A percentile compares a stretch with the other conserved stretches of the same genome.
Conservation (phyloP, 2,888 invertebrate genomes). For the Sicus ferrugineus region DNA sequence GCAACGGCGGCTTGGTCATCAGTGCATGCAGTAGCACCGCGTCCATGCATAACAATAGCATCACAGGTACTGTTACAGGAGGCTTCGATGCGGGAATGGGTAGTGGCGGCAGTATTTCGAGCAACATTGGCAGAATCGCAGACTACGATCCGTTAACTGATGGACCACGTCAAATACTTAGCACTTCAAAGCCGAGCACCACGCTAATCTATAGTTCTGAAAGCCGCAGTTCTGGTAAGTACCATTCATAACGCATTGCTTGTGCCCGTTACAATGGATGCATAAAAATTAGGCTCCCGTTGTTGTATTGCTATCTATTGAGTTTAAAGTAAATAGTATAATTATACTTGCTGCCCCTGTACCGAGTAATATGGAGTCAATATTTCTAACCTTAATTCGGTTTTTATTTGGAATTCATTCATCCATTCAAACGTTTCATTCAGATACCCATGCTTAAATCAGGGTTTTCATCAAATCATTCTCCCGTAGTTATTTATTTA, state of each 20-base stretch:
- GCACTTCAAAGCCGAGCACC: constrained; percentile 79
- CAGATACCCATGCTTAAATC: no score
- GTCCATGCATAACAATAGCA: constrained; percentile 12
- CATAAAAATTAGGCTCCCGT: no score
- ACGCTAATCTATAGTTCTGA: constrained; percentile 87
- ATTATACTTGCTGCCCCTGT: no score
- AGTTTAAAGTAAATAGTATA: no score
- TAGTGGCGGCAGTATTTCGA: constrained; percentile 38
- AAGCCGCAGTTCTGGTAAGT: constrained; percentile 70
- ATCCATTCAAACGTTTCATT: no score
- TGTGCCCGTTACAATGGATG: no score
- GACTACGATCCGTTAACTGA: constrained; percentile 82
- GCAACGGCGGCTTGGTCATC: constrained; percentile 42
- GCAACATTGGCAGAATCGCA: constrained; percentile 75
- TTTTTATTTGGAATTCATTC: no score
- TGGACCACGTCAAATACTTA: constrained; percentile 74
- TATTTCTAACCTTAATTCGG: no score
- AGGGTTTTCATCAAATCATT: no score
- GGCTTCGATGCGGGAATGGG: constrained; percentile 32
- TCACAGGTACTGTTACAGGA: constrained; percentile 34
- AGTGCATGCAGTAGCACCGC: constrained; percentile 19
- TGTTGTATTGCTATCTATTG: no score
- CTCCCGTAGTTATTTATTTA: no score
- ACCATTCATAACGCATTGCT: background rate
- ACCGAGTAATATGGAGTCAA: no score